Conservation (phyloP, 2,113 vertebrate genomes). For the Limanda limanda region DNA sequence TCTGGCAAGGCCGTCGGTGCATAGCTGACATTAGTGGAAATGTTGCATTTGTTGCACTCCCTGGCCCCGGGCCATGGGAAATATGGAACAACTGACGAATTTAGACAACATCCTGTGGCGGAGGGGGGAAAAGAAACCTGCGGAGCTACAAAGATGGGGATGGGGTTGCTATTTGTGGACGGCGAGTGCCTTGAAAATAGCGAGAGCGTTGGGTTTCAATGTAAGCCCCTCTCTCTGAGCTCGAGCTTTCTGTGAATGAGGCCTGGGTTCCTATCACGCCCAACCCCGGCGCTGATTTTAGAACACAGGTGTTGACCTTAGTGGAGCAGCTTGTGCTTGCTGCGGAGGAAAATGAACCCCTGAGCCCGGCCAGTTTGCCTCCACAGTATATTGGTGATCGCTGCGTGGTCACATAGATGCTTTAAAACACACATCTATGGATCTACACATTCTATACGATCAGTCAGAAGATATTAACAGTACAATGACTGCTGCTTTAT, state of each 20-base stretch:
- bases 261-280: conserved; percentile 81
- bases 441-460: neutral
- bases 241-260: conserved; percentile 85
- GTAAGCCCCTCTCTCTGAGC: conserved; percentile 81
- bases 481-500: neutral
- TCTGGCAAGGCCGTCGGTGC: conserved; percentile 50
- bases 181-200: conserved; percentile 81
- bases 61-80: conserved; percentile 75
- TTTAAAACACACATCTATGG: conserved; percentile 42
- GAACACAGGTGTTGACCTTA: conserved; percentile 89
- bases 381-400: conserved; percentile 36
- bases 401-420: conserved; percentile 45
- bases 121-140: conserved; percentile 37
- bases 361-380: conserved; percentile 58
- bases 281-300: conserved; percentile 82
- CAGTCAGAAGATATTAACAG: neutral
- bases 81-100: conserved; percentile 78
- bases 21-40: conserved; percentile 77
- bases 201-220: conserved; percentile 81
- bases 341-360: conserved; percentile 81
- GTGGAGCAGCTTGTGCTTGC: conserved; percentile 79
- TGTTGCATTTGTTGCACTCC: conserved; percentile 77
- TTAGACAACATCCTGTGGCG: conserved; percentile 74
- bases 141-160: conserved; percentile 69
- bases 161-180: conserved; percentile 80